Base-by-base conservation (phyloP, 2,888 invertebrate species). In the Onchidella celtica region DNA sequence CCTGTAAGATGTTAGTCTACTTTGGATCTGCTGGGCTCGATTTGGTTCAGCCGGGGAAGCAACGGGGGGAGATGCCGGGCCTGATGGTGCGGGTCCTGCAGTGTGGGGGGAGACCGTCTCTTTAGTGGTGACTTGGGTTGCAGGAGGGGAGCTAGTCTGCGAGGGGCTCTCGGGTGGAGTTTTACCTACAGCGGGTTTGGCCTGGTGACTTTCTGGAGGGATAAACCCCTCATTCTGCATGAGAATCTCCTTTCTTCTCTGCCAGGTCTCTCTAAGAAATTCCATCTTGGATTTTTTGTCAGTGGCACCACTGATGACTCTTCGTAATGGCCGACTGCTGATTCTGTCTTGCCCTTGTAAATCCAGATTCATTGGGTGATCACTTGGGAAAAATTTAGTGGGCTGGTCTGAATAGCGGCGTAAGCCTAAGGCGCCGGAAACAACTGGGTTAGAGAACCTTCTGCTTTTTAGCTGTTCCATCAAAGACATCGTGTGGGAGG, bases 161-260 rank as follows among this genome's bases (percentile, higher is more conserved):
- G n/a, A n/a, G n/a, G n/a, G n/a, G n/a, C n/a, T n/a, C n/a, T n/a
- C n/a, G 32, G 66, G 66, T 27, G 66, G 66, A 11, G 66, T 29
- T 66, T 66, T 66, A n/a, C 17, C 6, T 6, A 66, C 32, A 66
- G 9, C 32, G 55, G 36, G 27, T 66, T 68, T 65, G 6, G 34
- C 47, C 66, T 32, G 21, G 32, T 3, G 24, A 63, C 27, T 66
- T 3, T 79, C 79, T 6, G 80, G 65, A 21, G 79, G 74, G 24
- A 85, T 73, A 74, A 80, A 85, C 9, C 79, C 85, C 55, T 83
- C 80, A 69, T 55, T 85, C 70, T 85, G 83, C 6, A 83, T 85
- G 63, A 85, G 76, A 38, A 85, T 77, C 47, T 85, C 85, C 27
- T 83, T 85, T 55, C 85, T 55, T 27, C 77, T 82, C 27, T 82